phyloP scores from a whole-genome alignment of 2,113 vertebrate genomes.

The Heterotilapia buettikoferi region DNA sequence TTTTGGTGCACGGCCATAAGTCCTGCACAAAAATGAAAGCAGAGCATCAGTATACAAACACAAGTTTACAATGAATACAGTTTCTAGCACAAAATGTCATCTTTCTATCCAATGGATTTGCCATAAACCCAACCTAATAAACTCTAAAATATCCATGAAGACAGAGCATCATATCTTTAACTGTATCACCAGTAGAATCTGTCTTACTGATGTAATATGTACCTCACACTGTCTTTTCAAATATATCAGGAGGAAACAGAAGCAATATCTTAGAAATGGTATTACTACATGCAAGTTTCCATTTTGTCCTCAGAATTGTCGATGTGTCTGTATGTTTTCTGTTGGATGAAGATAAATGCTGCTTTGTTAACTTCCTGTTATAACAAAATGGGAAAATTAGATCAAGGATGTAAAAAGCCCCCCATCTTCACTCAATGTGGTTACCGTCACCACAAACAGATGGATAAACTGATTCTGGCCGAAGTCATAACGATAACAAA shows the following conservation, averaged over 20 bases:
- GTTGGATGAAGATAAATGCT: neutral
- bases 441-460: neutral
- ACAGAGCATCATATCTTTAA: neutral
- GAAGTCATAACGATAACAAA: neutral
- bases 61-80: neutral
- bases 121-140: neutral
- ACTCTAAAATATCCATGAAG: neutral
- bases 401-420: neutral
- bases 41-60: neutral
- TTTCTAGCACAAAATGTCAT: neutral
- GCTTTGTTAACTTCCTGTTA: neutral
- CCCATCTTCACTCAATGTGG: neutral
- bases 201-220: neutral
- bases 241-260: neutral
- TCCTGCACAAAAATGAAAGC: slow-evolving; percentile 66
- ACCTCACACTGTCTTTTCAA: neutral
- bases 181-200: neutral
- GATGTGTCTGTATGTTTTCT: neutral
- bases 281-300: neutral
- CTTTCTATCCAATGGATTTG: neutral
- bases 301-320: neutral
- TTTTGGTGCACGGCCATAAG: slow-evolving; percentile 94
- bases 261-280: neutral
- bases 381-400: neutral
- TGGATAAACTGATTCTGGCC: neutral